Conservation (phyloP, 1,140 invertebrate genomes). For the Diploscapter pachys region DNA sequence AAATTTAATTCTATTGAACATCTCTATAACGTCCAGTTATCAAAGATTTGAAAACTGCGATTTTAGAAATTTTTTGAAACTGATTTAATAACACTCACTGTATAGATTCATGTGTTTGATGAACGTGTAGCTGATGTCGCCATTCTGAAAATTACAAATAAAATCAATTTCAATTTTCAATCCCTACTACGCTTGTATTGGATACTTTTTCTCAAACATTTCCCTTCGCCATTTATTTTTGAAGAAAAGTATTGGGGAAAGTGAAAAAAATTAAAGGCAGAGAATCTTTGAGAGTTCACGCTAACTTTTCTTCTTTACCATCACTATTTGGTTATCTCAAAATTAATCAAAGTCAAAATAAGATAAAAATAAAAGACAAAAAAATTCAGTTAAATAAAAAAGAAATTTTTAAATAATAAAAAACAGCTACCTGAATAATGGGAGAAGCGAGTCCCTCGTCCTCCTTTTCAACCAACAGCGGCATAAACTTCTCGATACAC, state of each 20-base stretch:
- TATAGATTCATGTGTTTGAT: slow-evolving; percentile 99
- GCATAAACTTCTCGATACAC: slow-evolving; percentile 98
- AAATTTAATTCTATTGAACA: background rate
- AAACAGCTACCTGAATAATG: slow-evolving; percentile 69
- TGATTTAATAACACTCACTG: slow-evolving; percentile 56
- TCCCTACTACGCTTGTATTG: too few relatives aligned
- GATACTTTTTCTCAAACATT: background rate
- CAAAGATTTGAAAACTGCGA: too few relatives aligned
- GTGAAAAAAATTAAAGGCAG: background rate
- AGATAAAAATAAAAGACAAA: too few relatives aligned
- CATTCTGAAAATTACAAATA: slow-evolving; percentile 66
- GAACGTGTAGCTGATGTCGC: slow-evolving; percentile 88
- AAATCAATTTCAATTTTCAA: too few relatives aligned
- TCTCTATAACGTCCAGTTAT: too few relatives aligned
- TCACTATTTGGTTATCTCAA: too few relatives aligned
- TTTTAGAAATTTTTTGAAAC: too few relatives aligned
- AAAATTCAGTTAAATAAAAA: too few relatives aligned
- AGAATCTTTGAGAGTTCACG: too few relatives aligned
- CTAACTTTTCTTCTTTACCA: too few relatives aligned
- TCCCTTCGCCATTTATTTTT: slow-evolving; percentile 5
- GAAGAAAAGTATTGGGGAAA: slow-evolving; percentile 11
- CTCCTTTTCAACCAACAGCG: slow-evolving; percentile 93
- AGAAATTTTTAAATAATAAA: too few relatives aligned
- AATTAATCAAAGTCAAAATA: too few relatives aligned
- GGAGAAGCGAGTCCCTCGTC: slow-evolving; percentile 63